phyloP scores from a whole-genome alignment of 2,113 vertebrate genomes.

The Corythornis madagascariensis region DNA sequence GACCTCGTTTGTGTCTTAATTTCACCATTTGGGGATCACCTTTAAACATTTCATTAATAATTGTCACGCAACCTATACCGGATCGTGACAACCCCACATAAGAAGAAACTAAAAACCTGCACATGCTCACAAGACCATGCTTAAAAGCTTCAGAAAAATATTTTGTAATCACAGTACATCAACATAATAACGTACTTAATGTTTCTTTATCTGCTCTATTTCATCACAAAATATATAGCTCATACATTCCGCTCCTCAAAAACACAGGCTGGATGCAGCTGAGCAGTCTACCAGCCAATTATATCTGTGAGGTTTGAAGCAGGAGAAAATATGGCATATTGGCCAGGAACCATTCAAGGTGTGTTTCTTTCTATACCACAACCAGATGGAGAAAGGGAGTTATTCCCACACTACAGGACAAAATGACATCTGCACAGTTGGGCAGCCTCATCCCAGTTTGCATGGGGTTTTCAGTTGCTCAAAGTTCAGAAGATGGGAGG shows the following conservation, averaged over 20 bases:
- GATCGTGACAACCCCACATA: not conserved
- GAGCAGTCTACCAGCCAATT: not conserved
- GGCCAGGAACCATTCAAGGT: not conserved
- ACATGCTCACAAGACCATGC: fast-evolving
- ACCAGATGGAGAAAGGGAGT: not conserved
- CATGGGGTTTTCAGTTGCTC: not conserved
- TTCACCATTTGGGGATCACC: no score
- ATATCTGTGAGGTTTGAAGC: not conserved
- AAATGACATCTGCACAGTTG: not conserved
- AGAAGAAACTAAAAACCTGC: not conserved
- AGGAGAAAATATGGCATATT: not conserved
- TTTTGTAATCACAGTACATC: not conserved
- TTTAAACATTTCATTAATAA: no score
- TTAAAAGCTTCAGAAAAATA: not conserved
- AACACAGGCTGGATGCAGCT: not conserved
- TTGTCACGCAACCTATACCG: no score
- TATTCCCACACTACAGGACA: not conserved
- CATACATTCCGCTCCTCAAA: not conserved
- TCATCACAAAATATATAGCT: not conserved
- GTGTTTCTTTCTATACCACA: not conserved
- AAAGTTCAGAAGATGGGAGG: not conserved
- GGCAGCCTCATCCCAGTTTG: not conserved
- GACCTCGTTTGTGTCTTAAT: no score
- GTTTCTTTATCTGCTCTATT: not conserved
- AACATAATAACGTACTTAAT: not conserved